These are phyloP conservation scores for Thamnophis elegans DNA, from an alignment of 2,797 vertebrate species.

Conservation along the genomic window DNA sequence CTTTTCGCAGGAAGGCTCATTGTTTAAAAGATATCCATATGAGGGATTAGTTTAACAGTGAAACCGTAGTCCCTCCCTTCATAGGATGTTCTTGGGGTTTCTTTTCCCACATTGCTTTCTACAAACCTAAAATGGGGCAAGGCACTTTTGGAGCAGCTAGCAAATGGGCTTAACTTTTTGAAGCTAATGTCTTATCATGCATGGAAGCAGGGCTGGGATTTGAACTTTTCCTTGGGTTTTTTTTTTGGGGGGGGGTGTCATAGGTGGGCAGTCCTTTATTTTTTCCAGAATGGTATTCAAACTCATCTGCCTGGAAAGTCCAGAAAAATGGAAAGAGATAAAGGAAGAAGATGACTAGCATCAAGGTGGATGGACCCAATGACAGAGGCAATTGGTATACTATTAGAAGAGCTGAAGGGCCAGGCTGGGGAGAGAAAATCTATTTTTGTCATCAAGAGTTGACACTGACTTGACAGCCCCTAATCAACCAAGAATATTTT, in stretches of 20 bases:
- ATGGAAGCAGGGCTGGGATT: neutral
- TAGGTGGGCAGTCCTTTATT: neutral
- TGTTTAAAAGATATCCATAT: slow-evolving; percentile 57
- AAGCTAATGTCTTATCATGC: neutral
- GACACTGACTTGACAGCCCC: neutral
- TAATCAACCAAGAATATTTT: neutral
- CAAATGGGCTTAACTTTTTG: neutral
- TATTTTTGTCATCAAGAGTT: neutral
- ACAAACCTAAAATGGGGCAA: neutral
- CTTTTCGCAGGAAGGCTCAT: neutral
- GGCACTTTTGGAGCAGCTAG: neutral
- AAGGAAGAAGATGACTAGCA: neutral
- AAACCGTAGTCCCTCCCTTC: neutral
- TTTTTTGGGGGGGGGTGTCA: neutral
- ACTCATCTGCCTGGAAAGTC: neutral
- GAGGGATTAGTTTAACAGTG: neutral
- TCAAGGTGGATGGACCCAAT: neutral
- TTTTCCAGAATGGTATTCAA: neutral
- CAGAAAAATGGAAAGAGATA: neutral
- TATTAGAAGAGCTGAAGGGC: neutral
- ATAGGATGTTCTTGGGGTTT: fast-evolving
- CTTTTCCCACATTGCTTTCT: neutral
- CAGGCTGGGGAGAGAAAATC: neutral
- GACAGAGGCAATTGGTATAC: neutral
- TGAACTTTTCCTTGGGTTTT: neutral